Evolutionary conservation across 1,140 invertebrate genomes (phyloP).

Genomic region (Tyrophagus putrescentiae): DNA sequence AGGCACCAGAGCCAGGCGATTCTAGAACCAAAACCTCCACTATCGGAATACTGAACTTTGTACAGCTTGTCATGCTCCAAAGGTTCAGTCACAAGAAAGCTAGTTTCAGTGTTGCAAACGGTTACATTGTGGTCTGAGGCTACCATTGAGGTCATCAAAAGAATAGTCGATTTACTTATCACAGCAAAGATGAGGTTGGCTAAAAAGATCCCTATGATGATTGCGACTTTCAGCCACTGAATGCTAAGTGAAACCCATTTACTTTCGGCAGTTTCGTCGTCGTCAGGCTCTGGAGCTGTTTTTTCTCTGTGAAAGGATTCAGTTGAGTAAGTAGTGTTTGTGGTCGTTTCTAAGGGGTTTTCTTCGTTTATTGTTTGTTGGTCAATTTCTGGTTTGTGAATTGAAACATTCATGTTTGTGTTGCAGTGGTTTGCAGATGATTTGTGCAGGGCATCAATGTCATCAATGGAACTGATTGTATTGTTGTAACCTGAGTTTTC

Average conservation of each 20-base stretch:
- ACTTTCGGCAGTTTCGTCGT: conserved; percentile 43
- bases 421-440: too few species aligned
- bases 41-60: conserved; percentile 10
- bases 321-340: too few species aligned
- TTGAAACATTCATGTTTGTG: too few species aligned
- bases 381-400: too few species aligned
- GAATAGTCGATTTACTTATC: conserved; percentile 31
- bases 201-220: conserved; percentile 33
- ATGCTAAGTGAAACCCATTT: conserved; percentile 26
- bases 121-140: conserved; percentile 23
- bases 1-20: conserved; percentile 85
- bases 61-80: conserved; percentile 27
- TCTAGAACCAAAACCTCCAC: conserved; percentile 45
- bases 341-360: too few species aligned
- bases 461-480: too few species aligned
- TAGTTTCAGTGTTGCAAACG: conserved; percentile 37
- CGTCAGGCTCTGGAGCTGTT: conserved; percentile 66
- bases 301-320: too few species aligned
- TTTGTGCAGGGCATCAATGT: too few species aligned
- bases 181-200: conserved; percentile 31
- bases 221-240: conserved; percentile 29
- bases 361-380: too few species aligned
- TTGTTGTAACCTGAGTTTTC: too few species aligned
- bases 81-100: conserved; percentile 15
- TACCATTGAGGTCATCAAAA: conserved; percentile 36